Conservation (phyloP, 2,797 vertebrate species). For the Valencia hispanica region DNA sequence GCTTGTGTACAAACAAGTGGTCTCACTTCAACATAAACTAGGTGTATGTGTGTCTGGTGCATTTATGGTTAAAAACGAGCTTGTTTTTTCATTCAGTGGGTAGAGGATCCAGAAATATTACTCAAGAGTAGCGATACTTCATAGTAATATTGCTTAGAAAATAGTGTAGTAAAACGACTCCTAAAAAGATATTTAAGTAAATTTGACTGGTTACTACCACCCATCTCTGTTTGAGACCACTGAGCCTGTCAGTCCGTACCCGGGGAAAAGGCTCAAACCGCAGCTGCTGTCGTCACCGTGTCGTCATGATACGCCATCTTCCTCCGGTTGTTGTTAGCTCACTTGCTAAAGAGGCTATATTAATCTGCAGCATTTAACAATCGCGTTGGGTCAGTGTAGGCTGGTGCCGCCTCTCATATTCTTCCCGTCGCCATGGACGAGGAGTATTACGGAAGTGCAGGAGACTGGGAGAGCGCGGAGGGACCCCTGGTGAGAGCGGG, state of each 20-base stretch:
- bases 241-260: slow-evolving; percentile 26
- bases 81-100: too few species aligned
- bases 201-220: too few species aligned
- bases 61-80: too few species aligned
- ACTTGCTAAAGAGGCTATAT: slow-evolving; percentile 24
- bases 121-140: too few species aligned
- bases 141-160: too few species aligned
- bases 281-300: neutral
- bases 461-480: slow-evolving; percentile 80
- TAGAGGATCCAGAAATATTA: too few species aligned
- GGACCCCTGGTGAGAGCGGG: slow-evolving; percentile 57
- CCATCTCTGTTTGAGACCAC: too few species aligned
- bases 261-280: slow-evolving; percentile 40
- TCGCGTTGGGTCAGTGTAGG: fast-evolving
- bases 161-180: too few species aligned
- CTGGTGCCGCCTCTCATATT: fast-evolving
- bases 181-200: too few species aligned
- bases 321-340: slow-evolving; percentile 62
- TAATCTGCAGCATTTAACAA: neutral
- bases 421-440: slow-evolving; percentile 74
- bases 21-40: too few species aligned
- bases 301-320: slow-evolving; percentile 78
- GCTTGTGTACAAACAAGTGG: too few species aligned
- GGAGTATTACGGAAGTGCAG: slow-evolving; percentile 74
- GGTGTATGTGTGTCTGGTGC: too few species aligned